phyloP scores from a whole-genome alignment of 1,140 invertebrate species.

The Drosophila truncata region DNA sequence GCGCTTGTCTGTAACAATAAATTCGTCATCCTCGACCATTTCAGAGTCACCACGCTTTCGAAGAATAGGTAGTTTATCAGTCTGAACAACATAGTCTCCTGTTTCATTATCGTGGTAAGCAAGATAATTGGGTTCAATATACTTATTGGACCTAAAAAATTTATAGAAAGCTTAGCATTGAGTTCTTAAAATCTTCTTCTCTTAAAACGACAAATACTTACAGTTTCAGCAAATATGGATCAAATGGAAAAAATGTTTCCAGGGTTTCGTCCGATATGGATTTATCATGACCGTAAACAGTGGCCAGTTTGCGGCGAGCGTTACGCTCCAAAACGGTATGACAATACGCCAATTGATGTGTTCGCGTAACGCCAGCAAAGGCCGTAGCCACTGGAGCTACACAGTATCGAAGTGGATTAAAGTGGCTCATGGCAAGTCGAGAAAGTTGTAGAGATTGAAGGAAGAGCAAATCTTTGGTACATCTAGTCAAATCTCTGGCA shows the following conservation, averaged over 20 bases:
- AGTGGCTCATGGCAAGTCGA: slow-evolving; percentile 91
- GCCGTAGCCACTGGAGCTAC: slow-evolving; percentile 91
- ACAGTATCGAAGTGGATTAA: slow-evolving; percentile 95
- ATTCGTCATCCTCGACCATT: slow-evolving; percentile 80
- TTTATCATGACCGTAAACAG: slow-evolving; percentile 86
- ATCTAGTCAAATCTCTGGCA: slow-evolving; percentile 90
- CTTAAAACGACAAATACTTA: slow-evolving; percentile 50
- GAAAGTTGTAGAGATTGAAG: slow-evolving; percentile 93
- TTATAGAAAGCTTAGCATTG: background rate
- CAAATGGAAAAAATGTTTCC: slow-evolving; percentile 93
- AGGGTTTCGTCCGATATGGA: slow-evolving; percentile 86
- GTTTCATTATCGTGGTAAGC: slow-evolving; percentile 60
- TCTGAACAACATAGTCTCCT: slow-evolving; percentile 42
- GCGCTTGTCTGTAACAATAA: slow-evolving; percentile 77
- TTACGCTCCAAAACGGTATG: slow-evolving; percentile 96
- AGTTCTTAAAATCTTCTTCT: slow-evolving; percentile 48
- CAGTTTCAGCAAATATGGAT: slow-evolving; percentile 90
- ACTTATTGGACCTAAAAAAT: slow-evolving; percentile 58
- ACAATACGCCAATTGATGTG: slow-evolving; percentile 97
- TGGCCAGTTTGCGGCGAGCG: slow-evolving; percentile 88
- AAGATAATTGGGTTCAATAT: slow-evolving; percentile 57
- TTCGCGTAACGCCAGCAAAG: slow-evolving; percentile 93
- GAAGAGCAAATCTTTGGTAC: slow-evolving; percentile 89
- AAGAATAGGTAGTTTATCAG: slow-evolving; percentile 29
- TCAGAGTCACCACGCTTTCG: slow-evolving; percentile 84